Conservation (phyloP, 35 echinoderm and acorn worm species). For the Lytechinus variegatus region DNA sequence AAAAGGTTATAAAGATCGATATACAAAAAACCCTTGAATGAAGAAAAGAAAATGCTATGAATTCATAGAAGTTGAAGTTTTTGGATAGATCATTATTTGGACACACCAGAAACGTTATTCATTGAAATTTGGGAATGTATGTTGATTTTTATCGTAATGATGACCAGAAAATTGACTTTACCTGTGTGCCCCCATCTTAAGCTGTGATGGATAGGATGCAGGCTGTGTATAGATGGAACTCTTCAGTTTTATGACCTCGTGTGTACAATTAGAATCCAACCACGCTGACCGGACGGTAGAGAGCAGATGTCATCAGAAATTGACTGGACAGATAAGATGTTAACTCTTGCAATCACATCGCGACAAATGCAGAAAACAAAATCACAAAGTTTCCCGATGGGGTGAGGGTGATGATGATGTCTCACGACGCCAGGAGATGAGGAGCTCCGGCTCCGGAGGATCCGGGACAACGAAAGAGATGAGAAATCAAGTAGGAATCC, state of each 20-base stretch:
- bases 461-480: background rate
- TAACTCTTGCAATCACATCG: background rate
- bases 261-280: background rate
- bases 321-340: background rate
- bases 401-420: background rate
- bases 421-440: background rate
- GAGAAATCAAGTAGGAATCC: slow-evolving; percentile 40
- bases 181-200: background rate
- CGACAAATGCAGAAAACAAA: background rate
- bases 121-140: background rate
- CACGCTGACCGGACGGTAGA: background rate
- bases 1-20: too few species aligned
- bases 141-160: background rate
- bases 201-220: background rate
- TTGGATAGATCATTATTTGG: background rate
- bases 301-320: background rate
- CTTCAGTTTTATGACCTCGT: background rate
- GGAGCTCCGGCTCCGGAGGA: background rate
- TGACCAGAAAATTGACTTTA: background rate
- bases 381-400: background rate
- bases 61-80: too few species aligned
- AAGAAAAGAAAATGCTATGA: too few species aligned
- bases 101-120: background rate
- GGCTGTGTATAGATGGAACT: background rate
- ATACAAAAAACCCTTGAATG: too few species aligned